Conservation (phyloP, 1,140 invertebrate species). For the Saccostrea echinata region DNA sequence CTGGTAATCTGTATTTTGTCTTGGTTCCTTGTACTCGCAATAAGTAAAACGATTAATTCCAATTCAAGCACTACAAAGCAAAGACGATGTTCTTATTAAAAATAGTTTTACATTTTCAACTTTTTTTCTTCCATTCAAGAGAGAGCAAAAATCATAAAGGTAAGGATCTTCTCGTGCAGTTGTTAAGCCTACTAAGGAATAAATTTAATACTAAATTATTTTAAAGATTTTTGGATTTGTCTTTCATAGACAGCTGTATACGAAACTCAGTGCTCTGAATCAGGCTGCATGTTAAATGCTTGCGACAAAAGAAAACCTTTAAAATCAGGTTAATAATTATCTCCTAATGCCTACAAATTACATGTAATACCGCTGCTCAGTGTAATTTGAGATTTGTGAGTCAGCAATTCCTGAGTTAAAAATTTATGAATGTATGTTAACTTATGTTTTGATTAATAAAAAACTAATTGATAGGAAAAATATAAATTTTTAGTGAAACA, state of each 20-base stretch:
- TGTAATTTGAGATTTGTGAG: too few species aligned
- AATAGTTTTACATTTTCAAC: background rate
- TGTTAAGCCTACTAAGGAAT: background rate
- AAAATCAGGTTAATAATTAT: too few species aligned
- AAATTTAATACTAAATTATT: background rate
- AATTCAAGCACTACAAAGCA: background rate
- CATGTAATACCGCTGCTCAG: too few species aligned
- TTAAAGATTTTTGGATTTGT: background rate
- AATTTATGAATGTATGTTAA: too few species aligned
- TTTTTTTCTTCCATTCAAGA: slow-evolving; percentile 12
- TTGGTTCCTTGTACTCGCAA: background rate
- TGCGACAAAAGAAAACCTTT: background rate
- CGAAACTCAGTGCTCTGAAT: background rate
- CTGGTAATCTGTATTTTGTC: background rate
- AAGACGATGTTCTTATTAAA: background rate
- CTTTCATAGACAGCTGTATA: background rate
- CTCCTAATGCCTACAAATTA: too few species aligned
- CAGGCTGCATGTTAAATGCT: slow-evolving; percentile 9
- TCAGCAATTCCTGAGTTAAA: too few species aligned
- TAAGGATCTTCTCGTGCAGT: background rate
- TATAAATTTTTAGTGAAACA: too few species aligned
- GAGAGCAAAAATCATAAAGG: slow-evolving; percentile 8
- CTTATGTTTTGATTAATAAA: too few species aligned
- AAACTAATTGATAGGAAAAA: too few species aligned
- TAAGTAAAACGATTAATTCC: background rate